Base-by-base conservation (phyloP, 2,888 invertebrate species). In the Xanthia icteritia region DNA sequence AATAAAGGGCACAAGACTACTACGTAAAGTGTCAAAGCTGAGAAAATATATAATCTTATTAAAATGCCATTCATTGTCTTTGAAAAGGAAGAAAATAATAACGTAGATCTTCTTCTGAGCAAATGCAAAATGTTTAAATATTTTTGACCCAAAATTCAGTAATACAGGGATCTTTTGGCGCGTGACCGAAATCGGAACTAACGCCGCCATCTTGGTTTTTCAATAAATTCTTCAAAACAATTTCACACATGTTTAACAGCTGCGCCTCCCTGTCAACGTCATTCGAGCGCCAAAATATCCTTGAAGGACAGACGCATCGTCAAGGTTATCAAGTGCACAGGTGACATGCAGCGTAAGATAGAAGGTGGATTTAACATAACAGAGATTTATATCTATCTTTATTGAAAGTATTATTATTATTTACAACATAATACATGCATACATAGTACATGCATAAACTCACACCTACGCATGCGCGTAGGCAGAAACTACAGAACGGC, bases 371-470 rank as follows among this genome's bases (percentile, higher is more conserved):
- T 8, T 23, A 23, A 64, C 23, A 45, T 1, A 20, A 31, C 31
- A 13, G 20, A 36, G 11, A 45, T 36, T 45, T 68, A 5, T 27
- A 15, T n/a, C 6, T 42, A 15, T 60, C 36, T 74, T 76, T 76
- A 65, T 77, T 77, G 8, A 23, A 27, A 54, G 11, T 77, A 64
- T 15, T 45, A 45, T 17, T n/a, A 76, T 31, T 54, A 65, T 39
- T 64, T 20, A 54, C 76, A 76, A 77, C 51, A 54, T 54, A 54
- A 23, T 54, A 54, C 23, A 54, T 54, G 54, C 54, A 54, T 54
- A 54, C 9, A 23, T 54, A 23, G 23, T 54, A 54, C 48, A 48
- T 45, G 15, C 45, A 48, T 48, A 48, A 48, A 48, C 6, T 51
- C 51, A 51, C 20, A 51, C 51, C 51, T 51, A 23, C 23, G 23